A percentile compares a stretch with the other conserved stretches of the same genome.
These are phyloP conservation scores for Puntigrus tetrazona DNA, from an alignment of 2,113 vertebrate genomes.

Conservation along the genomic window DNA sequence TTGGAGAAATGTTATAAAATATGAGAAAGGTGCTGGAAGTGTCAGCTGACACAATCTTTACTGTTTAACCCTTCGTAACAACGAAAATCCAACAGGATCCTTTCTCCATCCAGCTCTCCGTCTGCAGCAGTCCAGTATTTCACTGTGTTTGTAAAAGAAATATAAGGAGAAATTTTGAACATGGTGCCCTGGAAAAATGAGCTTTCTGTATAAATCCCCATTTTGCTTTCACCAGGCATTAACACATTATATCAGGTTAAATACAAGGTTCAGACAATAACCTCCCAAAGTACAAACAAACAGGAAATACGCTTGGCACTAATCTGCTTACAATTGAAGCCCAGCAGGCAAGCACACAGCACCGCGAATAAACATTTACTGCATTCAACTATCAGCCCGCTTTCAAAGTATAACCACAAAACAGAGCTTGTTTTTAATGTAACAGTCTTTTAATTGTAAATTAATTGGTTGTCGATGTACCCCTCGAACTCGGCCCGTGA, in stretches of 20 bases:
- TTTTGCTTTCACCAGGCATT: not conserved
- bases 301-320: not conserved
- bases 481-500: not conserved
- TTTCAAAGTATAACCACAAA: not conserved
- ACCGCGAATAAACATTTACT: not conserved
- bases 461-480: not conserved
- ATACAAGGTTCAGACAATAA: conserved; percentile 2
- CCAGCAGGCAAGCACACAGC: not conserved
- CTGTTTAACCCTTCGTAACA: not conserved
- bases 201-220: not conserved
- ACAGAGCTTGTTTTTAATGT: not conserved
- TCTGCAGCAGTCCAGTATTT: not conserved
- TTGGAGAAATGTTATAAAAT: not conserved
- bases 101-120: not conserved
- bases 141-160: not conserved
- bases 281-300: not conserved
- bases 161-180: too few relatives aligned
- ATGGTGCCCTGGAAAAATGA: too few relatives aligned
- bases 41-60: not conserved
- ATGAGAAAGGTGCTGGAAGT: not conserved
- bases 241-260: not conserved
- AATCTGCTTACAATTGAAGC: not conserved
- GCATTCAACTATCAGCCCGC: not conserved
- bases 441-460: not conserved
- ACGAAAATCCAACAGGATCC: not conserved